Percentiles rank a stretch among this genome's conserved stretches.
Conservation (phyloP, 2,888 invertebrate genomes). For the Spatulosminthurus flaviceps region DNA sequence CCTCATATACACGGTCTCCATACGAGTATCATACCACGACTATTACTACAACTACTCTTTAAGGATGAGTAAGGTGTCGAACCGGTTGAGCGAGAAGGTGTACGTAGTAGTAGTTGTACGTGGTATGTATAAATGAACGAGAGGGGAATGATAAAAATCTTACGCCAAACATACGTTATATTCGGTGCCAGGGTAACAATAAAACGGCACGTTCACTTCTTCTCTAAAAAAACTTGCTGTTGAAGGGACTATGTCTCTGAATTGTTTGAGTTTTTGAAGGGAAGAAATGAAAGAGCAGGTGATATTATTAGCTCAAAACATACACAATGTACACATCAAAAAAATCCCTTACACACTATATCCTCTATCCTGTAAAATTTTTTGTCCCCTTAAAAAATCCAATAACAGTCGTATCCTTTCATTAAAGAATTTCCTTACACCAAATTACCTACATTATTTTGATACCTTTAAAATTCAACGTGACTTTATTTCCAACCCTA, state of each 20-base stretch:
- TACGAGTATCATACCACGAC: neutral
- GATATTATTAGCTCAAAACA: slow-evolving; percentile 35
- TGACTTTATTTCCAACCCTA: too few relatives aligned
- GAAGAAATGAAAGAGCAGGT: slow-evolving; percentile 35
- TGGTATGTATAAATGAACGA: too few relatives aligned
- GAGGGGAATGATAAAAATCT: slow-evolving; percentile 43
- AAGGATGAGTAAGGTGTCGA: slow-evolving; percentile 25
- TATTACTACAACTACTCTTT: too few relatives aligned
- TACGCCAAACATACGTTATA: slow-evolving; percentile 42
- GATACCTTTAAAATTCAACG: too few relatives aligned
- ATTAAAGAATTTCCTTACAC: too few relatives aligned
- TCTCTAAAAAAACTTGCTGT: slow-evolving; percentile 37
- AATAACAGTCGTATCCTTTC: too few relatives aligned
- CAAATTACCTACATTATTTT: too few relatives aligned
- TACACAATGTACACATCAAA: neutral
- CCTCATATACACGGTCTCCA: neutral
- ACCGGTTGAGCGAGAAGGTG: slow-evolving; percentile 43
- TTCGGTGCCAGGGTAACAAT: slow-evolving; percentile 37
- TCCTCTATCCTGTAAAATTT: too few relatives aligned
- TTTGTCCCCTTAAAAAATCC: neutral
- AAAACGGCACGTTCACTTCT: slow-evolving; percentile 38
- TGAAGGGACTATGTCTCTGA: slow-evolving; percentile 26
- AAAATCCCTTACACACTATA: neutral
- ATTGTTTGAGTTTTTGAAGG: neutral
- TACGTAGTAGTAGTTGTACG: slow-evolving; percentile 5